Conservation (phyloP, 2,113 vertebrate genomes). For the Hyaena hyaena region DNA sequence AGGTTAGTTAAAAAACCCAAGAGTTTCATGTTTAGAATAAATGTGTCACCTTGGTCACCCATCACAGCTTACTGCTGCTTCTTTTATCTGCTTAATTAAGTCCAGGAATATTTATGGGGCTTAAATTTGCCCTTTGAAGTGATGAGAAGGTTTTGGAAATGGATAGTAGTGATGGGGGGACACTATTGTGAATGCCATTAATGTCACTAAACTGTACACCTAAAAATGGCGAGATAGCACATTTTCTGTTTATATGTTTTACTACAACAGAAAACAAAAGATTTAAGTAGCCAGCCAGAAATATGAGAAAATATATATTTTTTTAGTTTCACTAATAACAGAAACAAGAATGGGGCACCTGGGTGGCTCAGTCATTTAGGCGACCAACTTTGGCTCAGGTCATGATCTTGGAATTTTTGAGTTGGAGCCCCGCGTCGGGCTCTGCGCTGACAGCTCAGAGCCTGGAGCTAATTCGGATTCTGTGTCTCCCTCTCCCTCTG, state of each 20-base stretch:
- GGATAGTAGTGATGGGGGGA: rapidly evolving
- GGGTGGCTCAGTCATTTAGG: too few species aligned
- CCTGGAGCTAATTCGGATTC: too few species aligned
- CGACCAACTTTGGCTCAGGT: too few species aligned
- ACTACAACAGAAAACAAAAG: not conserved
- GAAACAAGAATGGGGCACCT: not conserved
- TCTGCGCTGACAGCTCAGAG: too few species aligned
- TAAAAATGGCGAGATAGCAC: not conserved
- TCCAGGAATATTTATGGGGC: not conserved
- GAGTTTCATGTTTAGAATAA: rapidly evolving
- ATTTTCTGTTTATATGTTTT: not conserved
- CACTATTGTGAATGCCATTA: rapidly evolving
- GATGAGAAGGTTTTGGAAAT: not conserved
- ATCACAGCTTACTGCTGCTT: rapidly evolving
- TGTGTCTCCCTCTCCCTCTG: too few species aligned
- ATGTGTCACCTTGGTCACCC: rapidly evolving
- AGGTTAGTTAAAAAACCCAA: not conserved
- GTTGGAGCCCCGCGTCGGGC: too few species aligned
- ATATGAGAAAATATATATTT: not conserved
- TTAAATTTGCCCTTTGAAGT: not conserved
- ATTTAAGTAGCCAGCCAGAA: not conserved
- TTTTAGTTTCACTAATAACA: not conserved
- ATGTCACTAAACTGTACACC: rapidly evolving
- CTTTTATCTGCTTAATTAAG: not conserved
- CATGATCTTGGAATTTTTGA: too few species aligned